Evolutionary conservation across 2,888 invertebrate genomes (phyloP).

Genomic region (Homarus gammarus): DNA sequence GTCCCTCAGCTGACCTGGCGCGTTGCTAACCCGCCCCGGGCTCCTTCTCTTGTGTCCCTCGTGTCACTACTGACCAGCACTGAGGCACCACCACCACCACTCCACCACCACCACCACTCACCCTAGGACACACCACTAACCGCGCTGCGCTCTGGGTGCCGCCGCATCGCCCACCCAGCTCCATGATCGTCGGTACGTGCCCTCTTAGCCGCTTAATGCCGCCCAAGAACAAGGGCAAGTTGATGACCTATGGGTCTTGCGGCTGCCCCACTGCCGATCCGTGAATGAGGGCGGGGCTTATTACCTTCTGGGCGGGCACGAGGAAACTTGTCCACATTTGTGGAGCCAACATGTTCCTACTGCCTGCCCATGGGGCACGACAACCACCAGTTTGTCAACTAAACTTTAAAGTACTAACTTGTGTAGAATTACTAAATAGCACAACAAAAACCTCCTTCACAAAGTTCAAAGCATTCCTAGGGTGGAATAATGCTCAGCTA

Average conservation of each 20-base stretch:
- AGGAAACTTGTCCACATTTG: conserved; percentile 57
- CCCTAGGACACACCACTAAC: conserved; percentile 74
- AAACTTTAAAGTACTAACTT: conserved; percentile 68
- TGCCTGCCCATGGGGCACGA: conserved; percentile 60
- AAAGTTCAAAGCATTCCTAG: conserved; percentile 52
- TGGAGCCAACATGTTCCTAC: conserved; percentile 54
- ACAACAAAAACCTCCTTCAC: conserved; percentile 61
- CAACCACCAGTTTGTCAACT: conserved; percentile 60
- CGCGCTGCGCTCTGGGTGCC: conserved; percentile 69
- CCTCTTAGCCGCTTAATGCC: conserved; percentile 45
- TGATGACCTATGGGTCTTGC: conserved; percentile 61
- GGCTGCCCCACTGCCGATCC: conserved; percentile 63
- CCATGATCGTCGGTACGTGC: conserved; percentile 65
- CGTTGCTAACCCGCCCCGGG: conserved; percentile 75
- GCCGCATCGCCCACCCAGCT: conserved; percentile 61
- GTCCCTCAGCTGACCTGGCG: conserved; percentile 75
- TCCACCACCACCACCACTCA: conserved; percentile 71
- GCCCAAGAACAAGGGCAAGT: conserved; percentile 53
- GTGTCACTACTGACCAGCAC: conserved; percentile 75
- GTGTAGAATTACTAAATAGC: conserved; percentile 56
- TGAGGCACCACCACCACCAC: conserved; percentile 74
- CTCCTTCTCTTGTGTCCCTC: conserved; percentile 74
- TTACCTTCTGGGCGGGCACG: conserved; percentile 61
- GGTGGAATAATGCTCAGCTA: conserved; percentile 56
- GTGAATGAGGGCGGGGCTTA: conserved; percentile 57